Evolutionary conservation across 1,140 invertebrate species (phyloP).

Genomic region (Drosophila parabipectinata): DNA sequence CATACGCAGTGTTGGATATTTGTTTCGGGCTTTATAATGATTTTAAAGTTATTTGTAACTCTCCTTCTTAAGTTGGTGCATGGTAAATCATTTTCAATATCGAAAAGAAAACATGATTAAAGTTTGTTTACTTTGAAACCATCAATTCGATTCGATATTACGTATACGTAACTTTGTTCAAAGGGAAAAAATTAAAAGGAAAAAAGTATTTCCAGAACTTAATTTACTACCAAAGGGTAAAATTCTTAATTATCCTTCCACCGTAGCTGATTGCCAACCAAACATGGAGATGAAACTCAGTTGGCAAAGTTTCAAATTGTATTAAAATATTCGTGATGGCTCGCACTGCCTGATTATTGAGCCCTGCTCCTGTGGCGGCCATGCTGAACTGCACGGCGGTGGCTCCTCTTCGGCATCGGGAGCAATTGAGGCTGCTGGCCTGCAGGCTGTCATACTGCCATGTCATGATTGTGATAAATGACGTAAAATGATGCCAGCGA

Average conservation of each 20-base stretch:
- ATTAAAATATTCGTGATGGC: slow-evolving; percentile 60
- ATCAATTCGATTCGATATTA: not conserved
- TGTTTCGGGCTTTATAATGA: not conserved
- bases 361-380: slow-evolving; percentile 3
- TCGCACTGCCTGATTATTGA: slow-evolving; percentile 29
- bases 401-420: slow-evolving; percentile 27
- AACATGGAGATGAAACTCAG: slow-evolving; percentile 16
- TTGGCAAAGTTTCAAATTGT: slow-evolving; percentile 42
- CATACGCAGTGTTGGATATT: slow-evolving; percentile 1
- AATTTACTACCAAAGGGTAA: slow-evolving; percentile 22
- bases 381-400: not conserved
- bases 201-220: slow-evolving; percentile 12
- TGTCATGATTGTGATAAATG: slow-evolving; percentile 82
- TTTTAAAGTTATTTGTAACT: too few relatives aligned
- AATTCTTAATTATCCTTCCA: slow-evolving; percentile 48
- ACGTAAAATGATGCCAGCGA: slow-evolving; percentile 80
- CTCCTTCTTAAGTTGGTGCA: too few relatives aligned
- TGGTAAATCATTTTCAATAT: not conserved
- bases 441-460: slow-evolving; percentile 62
- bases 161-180: not conserved
- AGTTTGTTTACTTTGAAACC: not conserved
- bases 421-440: slow-evolving; percentile 30
- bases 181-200: not conserved
- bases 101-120: not conserved
- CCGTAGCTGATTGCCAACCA: slow-evolving; percentile 57